These are phyloP conservation scores for Atherinosoma microstoma DNA, from an alignment of 2,797 vertebrate species.

Conservation along the genomic window DNA sequence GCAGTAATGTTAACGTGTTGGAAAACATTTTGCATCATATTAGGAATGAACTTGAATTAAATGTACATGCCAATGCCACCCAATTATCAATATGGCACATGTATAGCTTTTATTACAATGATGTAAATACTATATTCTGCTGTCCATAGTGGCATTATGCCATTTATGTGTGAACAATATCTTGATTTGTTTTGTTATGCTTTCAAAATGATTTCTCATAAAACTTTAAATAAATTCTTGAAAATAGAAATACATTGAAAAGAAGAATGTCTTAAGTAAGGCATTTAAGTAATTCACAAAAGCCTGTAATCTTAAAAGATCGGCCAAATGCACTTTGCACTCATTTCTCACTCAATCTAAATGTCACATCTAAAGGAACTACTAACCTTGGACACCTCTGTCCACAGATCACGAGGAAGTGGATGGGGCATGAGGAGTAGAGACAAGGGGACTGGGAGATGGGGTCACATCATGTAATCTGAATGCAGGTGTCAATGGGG, in stretches of 20 bases:
- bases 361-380: conserved; percentile 36
- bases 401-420: conserved; percentile 81
- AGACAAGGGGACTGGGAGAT: conserved; percentile 77
- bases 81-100: conserved; percentile 36
- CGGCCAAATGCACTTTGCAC: conserved; percentile 2
- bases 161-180: conserved; percentile 59
- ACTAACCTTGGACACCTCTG: conserved; percentile 81
- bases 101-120: conserved; percentile 30
- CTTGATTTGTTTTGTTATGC: conserved; percentile 40
- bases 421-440: conserved; percentile 76
- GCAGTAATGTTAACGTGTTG: conserved; percentile 18
- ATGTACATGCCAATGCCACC: conserved; percentile 27
- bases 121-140: conserved; percentile 62
- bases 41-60: conserved; percentile 39
- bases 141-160: conserved; percentile 33
- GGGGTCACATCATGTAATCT: conserved; percentile 75
- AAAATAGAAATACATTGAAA: conserved; percentile 12
- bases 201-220: conserved; percentile 39
- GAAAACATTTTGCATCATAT: conserved; percentile 22
- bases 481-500: conserved; percentile 70
- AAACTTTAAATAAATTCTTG: conserved; percentile 28
- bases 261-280: background rate
- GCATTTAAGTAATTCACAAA: conserved; percentile 31
- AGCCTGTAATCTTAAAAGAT: background rate
- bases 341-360: background rate